A percentile compares a stretch with the other conserved stretches of the same genome.
These are phyloP conservation scores for Ascaphus truei DNA, from an alignment of 2,113 vertebrate genomes.

Conservation along the genomic window DNA sequence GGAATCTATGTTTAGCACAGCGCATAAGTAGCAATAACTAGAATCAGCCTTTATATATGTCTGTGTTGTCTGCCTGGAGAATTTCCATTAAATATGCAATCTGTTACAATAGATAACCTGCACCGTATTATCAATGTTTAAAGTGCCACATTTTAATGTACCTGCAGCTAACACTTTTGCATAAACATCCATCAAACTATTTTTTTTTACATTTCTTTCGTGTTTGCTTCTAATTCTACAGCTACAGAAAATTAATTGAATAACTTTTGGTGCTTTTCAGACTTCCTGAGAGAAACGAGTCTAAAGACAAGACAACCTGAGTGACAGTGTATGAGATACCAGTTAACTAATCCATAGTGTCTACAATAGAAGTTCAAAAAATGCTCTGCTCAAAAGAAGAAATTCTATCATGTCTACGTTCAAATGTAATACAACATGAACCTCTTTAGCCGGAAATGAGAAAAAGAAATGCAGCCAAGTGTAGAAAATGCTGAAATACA, in stretches of 20 bases:
- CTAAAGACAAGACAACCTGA: slow-evolving; percentile 45
- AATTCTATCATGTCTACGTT: slow-evolving; percentile 55
- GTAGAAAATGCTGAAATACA: slow-evolving; percentile 46
- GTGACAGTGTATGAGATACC: slow-evolving; percentile 54
- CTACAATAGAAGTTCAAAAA: slow-evolving; percentile 55
- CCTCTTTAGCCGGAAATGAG: slow-evolving; percentile 55
- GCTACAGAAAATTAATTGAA: slow-evolving; percentile 48
- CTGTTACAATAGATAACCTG: slow-evolving; percentile 29
- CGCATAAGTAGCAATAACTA: slow-evolving; percentile 5
- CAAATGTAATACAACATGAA: slow-evolving; percentile 55
- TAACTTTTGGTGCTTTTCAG: slow-evolving; percentile 46
- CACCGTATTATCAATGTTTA: slow-evolving; percentile 28
- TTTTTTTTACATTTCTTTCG: slow-evolving; percentile 30
- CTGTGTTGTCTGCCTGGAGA: slow-evolving; percentile 11
- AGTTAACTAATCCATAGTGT: slow-evolving; percentile 52
- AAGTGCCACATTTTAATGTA: slow-evolving; percentile 24
- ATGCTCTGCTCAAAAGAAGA: slow-evolving; percentile 52
- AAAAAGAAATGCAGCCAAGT: slow-evolving; percentile 49
- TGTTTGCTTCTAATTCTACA: slow-evolving; percentile 35
- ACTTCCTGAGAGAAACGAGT: slow-evolving; percentile 35
- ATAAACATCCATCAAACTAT: slow-evolving; percentile 29
- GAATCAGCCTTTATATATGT: slow-evolving; percentile 14
- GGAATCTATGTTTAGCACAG: slow-evolving; percentile 13
- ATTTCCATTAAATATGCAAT: slow-evolving; percentile 25
- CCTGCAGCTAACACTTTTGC: slow-evolving; percentile 26